Evolutionary conservation across 2,113 vertebrate species (phyloP), one percentile per base, ranked within the genome.

Genomic region (Boulengeromyrus knoepffleri): DNA sequence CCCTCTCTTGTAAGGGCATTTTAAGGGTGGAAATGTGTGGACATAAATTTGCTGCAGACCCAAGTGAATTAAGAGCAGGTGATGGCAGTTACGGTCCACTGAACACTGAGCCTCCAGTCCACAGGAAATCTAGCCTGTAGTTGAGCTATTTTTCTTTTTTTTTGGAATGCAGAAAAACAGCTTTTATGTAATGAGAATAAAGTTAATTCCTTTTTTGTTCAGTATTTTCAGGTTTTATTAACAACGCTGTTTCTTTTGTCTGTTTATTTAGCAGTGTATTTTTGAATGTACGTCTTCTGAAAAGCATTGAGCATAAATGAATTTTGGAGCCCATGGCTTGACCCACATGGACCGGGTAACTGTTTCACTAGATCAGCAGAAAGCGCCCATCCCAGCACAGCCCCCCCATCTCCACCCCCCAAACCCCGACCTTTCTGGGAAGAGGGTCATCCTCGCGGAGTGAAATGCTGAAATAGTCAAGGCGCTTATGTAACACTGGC

Each of bases 321-420:
- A 80, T 80, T 85, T 85, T 17, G 58, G 36, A 45, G 21, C 27
- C 53, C 53, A 24, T 21, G 31, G 31, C 39, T 46, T 85, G 83
- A 85, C 42, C 83, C 45, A 85, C 83, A 46, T 17, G 45, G 39
- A 21, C 83, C 17, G 27, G 39, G 88, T 88, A 66, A 88, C 53
- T 88, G 88, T 88, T 88, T 88, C 39, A 88, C 58, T 46, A 88
- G 58, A 46, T 87, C 66, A 87, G 39, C 17, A 85, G n/a, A 88
- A 77, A 88, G 39, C 3, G 42, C 36, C 83, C 83, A 50, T 10
- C 58, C 27, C 17, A 45, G 49, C 77, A 27, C n/a, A 39, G 12
- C 2, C 85, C 8, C 58, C 58, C 58, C 24, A 27, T 27, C 58
- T 10, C 58, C 58, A n/a, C 58, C 24, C 62, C 62, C 62, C 62